Evolutionary conservation across 2,113 vertebrate genomes (phyloP).

Genomic region (Lanius collurio): DNA sequence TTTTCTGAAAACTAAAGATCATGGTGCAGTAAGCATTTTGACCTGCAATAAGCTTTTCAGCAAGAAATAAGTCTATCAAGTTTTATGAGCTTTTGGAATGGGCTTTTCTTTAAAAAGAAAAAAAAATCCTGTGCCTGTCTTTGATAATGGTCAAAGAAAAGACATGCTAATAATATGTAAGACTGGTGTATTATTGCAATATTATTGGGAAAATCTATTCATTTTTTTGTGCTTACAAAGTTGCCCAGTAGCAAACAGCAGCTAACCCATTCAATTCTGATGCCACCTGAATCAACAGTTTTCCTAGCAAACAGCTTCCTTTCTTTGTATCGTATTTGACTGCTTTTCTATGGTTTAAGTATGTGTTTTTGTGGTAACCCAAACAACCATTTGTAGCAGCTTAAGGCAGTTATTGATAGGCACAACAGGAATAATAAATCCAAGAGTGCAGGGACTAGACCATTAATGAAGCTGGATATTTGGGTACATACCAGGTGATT

Average conservation of each 20-base stretch:
- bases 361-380: background rate
- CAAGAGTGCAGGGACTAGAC: background rate
- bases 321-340: background rate
- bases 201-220: background rate
- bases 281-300: background rate
- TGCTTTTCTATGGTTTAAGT: background rate
- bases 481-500: background rate
- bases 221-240: background rate
- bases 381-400: background rate
- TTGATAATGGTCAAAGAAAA: background rate
- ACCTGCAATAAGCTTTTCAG: background rate
- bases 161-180: background rate
- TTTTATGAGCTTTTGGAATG: background rate
- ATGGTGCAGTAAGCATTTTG: background rate
- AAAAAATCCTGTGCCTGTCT: background rate
- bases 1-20: background rate
- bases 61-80: background rate
- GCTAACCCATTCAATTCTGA: background rate
- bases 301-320: background rate
- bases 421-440: background rate
- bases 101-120: background rate
- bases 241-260: background rate
- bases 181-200: background rate
- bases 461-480: background rate
- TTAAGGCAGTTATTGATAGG: background rate